Evolutionary conservation across 2,888 invertebrate species (phyloP).

Genomic region (Scaptodrosophila latifasciaeformis): DNA sequence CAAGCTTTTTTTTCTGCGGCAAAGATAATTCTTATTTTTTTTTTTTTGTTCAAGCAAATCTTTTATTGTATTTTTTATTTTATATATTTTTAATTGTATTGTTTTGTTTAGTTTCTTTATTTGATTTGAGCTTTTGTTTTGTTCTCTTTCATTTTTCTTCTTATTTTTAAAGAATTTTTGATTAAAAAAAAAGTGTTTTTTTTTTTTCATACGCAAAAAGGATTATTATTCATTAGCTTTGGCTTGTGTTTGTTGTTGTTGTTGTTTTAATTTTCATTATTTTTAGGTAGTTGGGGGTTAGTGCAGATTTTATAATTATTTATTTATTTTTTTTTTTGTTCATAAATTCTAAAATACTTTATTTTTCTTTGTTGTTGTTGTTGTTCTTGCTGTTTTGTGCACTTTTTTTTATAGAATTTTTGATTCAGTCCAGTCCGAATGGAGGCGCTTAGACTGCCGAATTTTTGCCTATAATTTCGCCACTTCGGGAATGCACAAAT

Average conservation of each 20-base stretch:
- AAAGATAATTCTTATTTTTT: no score
- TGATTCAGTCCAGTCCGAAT: neutral
- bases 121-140: no score
- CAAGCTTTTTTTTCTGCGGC: no score
- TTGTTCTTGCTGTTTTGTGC: conserved; percentile 42
- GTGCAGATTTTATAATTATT: conserved; percentile 27
- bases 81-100: no score
- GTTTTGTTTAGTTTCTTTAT: no score
- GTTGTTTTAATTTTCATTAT: neutral
- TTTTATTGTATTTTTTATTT: no score
- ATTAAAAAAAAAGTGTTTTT: neutral
- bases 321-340: conserved; percentile 11
- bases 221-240: conserved; percentile 35
- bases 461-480: conserved; percentile 90
- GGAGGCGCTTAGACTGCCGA: conserved; percentile 81
- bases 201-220: neutral
- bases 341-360: conserved; percentile 31
- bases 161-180: neutral
- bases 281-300: conserved; percentile 8
- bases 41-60: no score
- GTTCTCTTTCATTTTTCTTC: neutral
- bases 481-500: conserved; percentile 87
- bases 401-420: conserved; percentile 19
- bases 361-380: conserved; percentile 8
- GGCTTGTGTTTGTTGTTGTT: conserved; percentile 17